A percentile compares a stretch with the other conserved stretches of the same genome.
These are phyloP conservation scores for Melanostigma gelatinosum DNA, from an alignment of 2,113 vertebrate species.

Conservation along the genomic window DNA sequence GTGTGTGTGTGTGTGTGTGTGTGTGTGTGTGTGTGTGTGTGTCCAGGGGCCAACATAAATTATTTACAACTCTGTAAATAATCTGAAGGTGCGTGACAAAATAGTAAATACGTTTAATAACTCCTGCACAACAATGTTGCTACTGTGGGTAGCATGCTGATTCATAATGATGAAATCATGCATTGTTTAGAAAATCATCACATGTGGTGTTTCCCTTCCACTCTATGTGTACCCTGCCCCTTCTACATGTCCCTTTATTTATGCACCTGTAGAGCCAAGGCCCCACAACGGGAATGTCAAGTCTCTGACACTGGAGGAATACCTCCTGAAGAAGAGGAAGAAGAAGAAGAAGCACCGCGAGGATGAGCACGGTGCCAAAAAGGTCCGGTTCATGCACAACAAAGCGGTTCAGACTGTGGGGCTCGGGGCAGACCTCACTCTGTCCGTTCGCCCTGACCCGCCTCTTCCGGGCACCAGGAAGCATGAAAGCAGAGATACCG, in stretches of 20 bases:
- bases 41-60: too few species aligned
- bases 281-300: constrained; percentile 90
- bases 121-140: neutral
- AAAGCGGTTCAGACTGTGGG: constrained; percentile 95
- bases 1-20: too few species aligned
- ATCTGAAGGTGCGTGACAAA: neutral
- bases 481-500: constrained; percentile 79
- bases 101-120: neutral
- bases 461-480: constrained; percentile 82
- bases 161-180: neutral
- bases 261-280: constrained; percentile 83
- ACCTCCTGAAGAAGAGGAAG: constrained; percentile 94
- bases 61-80: neutral
- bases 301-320: constrained; percentile 88
- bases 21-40: too few species aligned
- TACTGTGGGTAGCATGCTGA: neutral
- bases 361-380: constrained; percentile 86
- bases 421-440: constrained; percentile 75
- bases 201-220: neutral
- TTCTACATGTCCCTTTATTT: neutral
- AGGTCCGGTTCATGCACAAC: constrained; percentile 87
- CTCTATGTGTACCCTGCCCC: neutral
- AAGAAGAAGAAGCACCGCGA: constrained; percentile 96
- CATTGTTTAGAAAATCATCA: neutral
- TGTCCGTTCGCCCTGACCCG: constrained; percentile 73